A percentile compares a stretch with the other conserved stretches of the same genome.
Evolutionary conservation across 2,113 vertebrate species (phyloP).

Genomic region (Micromys minutus): DNA sequence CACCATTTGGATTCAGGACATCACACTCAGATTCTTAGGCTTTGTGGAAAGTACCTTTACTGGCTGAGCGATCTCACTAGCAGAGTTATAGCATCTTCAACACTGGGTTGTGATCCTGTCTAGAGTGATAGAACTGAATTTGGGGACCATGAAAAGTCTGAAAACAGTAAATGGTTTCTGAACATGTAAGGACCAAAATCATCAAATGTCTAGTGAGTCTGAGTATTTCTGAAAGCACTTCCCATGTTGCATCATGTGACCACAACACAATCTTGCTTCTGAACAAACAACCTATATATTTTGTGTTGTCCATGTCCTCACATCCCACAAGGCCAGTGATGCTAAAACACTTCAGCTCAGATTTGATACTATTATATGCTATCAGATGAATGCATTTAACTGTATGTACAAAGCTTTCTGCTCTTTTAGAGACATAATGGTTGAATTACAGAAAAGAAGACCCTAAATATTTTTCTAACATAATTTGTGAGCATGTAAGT

Average conservation of each 20-base stretch:
- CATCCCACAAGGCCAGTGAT: not conserved
- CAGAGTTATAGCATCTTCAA: not conserved
- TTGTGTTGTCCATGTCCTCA: not conserved
- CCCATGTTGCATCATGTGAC: not conserved
- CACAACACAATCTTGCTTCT: not conserved
- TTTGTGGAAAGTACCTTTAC: not conserved
- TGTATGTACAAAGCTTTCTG: not conserved
- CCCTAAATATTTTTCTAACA: not conserved
- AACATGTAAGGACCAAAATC: not conserved
- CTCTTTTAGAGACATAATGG: not conserved
- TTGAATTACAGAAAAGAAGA: not conserved
- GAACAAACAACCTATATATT: not conserved
- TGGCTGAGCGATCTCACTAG: not conserved
- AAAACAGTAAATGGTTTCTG: not conserved
- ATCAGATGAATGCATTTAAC: not conserved
- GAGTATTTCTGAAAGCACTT: not conserved
- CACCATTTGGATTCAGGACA: not conserved
- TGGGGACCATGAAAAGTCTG: not conserved
- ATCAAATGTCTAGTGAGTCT: not conserved
- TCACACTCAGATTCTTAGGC: not conserved
- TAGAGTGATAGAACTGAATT: not conserved
- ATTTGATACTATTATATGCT: not conserved
- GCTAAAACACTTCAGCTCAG: not conserved
- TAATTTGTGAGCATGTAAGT: not conserved
- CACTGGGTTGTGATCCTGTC: not conserved